Percentiles rank a stretch among this genome's conserved stretches.
Evolutionary conservation across 1,140 invertebrate species (phyloP).

Genomic region (Drosophila baimaii): DNA sequence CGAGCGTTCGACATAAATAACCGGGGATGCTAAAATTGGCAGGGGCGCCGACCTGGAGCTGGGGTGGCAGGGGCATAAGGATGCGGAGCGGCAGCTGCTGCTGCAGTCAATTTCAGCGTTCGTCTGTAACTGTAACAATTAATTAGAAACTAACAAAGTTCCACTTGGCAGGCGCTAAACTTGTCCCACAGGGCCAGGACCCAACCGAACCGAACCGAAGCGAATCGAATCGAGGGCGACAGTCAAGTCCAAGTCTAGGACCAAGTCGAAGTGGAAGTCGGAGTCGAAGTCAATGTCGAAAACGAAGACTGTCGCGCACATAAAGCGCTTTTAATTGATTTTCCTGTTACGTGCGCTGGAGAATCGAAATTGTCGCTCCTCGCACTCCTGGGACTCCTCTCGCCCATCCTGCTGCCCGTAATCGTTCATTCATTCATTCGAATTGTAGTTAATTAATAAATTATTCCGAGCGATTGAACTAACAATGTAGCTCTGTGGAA

Average conservation of each 20-base stretch:
- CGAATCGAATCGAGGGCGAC: constrained; percentile 45
- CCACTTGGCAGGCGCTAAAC: constrained; percentile 77
- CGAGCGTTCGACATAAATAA: constrained; percentile 75
- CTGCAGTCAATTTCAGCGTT: constrained; percentile 48
- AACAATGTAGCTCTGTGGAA: constrained; percentile 66
- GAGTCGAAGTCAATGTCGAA: constrained; percentile 20
- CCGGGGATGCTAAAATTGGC: constrained; percentile 53
- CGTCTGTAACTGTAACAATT: constrained; percentile 77
- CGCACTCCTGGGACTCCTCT: neutral
- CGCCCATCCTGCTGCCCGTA: constrained; percentile 26
- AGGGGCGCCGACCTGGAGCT: constrained; percentile 16
- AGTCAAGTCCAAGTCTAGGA: constrained; percentile 10
- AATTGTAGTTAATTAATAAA: constrained; percentile 83
- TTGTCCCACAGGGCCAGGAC: constrained; percentile 48
- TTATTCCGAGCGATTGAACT: constrained; percentile 80
- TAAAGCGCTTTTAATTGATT: constrained; percentile 82
- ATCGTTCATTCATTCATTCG: constrained; percentile 81
- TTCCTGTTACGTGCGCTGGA: constrained; percentile 74
- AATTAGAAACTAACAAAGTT: constrained; percentile 83
- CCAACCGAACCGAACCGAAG: constrained; percentile 14
- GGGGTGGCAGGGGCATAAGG: neutral
- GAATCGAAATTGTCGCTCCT: constrained; percentile 51
- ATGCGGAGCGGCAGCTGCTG: constrained; percentile 40
- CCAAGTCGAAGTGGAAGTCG: constrained; percentile 1
- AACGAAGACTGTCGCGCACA: constrained; percentile 74